Conservation (phyloP, 2,888 invertebrate genomes). For the Leptinotarsa juncta region DNA sequence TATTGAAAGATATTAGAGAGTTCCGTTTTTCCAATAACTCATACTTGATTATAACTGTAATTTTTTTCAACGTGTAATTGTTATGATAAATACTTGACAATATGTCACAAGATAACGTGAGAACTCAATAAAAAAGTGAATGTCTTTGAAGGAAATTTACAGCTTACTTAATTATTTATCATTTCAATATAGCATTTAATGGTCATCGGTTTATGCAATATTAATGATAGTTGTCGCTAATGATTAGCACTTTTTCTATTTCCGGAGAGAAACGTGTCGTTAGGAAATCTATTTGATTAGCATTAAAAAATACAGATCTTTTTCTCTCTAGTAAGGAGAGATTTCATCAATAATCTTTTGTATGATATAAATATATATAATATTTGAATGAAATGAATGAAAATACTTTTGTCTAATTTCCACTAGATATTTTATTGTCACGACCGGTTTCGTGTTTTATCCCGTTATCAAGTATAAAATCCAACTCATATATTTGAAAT, state of each 20-base stretch:
- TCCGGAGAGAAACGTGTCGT: background rate
- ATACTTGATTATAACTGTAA: constrained; percentile 7
- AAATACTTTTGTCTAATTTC: no score
- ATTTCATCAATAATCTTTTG: no score
- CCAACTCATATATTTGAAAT: no score
- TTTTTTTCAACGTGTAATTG: constrained; percentile 24
- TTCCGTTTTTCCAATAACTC: constrained; percentile 17
- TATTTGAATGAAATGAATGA: no score
- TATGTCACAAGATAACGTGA: constrained; percentile 22
- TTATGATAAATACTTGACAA: constrained; percentile 16
- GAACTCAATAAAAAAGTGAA: constrained; percentile 19
- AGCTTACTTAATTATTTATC: background rate
- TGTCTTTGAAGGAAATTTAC: background rate
- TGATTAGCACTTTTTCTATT: background rate
- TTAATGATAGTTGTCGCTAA: background rate
- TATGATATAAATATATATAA: no score
- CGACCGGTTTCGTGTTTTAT: no score
- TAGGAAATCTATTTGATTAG: background rate
- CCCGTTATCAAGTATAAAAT: no score
- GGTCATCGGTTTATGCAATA: background rate
- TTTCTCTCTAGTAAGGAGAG: no score
- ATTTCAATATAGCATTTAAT: background rate
- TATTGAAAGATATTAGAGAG: constrained; percentile 11
- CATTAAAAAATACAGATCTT: background rate
- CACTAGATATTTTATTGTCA: no score